Conservation (phyloP, 1,140 invertebrate genomes). For the Eulimnadia texana region DNA sequence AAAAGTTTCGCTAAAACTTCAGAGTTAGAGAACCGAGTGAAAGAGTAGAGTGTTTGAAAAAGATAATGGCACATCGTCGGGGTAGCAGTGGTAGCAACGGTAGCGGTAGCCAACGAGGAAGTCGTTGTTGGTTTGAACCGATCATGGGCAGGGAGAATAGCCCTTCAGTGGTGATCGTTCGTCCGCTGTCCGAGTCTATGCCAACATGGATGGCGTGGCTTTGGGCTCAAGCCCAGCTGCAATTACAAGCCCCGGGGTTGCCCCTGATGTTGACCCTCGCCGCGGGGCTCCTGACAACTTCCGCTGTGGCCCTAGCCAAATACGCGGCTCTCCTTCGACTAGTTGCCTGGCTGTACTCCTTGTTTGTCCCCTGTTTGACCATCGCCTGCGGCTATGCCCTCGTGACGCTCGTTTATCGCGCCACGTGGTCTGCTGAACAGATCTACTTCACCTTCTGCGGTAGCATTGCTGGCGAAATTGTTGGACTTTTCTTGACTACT, state of each 20-base stretch:
- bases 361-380: slow-evolving; percentile 27
- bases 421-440: slow-evolving; percentile 29
- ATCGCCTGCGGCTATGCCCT: slow-evolving; percentile 29
- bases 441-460: slow-evolving; percentile 30
- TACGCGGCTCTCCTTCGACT: neutral
- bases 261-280: neutral
- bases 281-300: neutral
- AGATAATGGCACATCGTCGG: neutral
- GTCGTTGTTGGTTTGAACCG: neutral
- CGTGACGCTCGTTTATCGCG: slow-evolving; percentile 27
- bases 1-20: neutral
- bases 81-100: neutral
- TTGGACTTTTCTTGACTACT: slow-evolving; percentile 25
- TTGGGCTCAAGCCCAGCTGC: neutral
- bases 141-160: neutral
- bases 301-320: neutral
- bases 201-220: neutral
- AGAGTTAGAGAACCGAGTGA: neutral
- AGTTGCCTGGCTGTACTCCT: neutral
- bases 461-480: slow-evolving; percentile 28
- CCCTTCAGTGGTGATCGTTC: neutral
- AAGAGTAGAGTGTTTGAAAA: neutral
- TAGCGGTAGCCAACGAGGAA: neutral
- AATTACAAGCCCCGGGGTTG: neutral
- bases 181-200: neutral